These are phyloP conservation scores for Python bivittatus DNA, from an alignment of 2,113 vertebrate species.

Conservation along the genomic window DNA sequence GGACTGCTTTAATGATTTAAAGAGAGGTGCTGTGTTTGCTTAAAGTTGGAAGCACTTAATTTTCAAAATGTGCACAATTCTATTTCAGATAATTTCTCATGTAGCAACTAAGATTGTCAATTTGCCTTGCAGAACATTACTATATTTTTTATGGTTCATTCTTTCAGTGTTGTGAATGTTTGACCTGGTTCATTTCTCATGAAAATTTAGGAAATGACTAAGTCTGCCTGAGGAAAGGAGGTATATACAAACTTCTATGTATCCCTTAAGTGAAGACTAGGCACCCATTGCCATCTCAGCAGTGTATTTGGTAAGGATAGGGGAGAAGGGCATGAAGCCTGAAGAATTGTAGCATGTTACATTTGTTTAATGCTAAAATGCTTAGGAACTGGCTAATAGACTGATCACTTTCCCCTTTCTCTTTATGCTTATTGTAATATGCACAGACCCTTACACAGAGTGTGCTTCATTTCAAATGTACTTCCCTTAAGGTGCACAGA, in stretches of 20 bases:
- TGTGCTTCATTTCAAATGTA: neutral
- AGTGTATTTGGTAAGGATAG: neutral
- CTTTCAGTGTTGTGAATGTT: neutral
- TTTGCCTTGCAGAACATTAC: neutral
- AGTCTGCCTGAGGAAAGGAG: neutral
- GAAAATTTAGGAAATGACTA: neutral
- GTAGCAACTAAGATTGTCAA: neutral
- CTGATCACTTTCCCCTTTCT: neutral
- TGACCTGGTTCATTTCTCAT: neutral
- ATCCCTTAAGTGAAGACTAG: neutral
- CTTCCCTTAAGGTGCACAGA: neutral
- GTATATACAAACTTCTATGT: neutral
- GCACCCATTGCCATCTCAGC: slow-evolving; percentile 12
- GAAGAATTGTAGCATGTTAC: neutral
- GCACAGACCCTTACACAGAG: neutral
- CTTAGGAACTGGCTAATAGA: neutral
- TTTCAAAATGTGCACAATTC: neutral
- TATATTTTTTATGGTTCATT: neutral
- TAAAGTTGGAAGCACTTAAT: neutral
- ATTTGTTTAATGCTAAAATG: neutral
- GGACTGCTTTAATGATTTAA: neutral
- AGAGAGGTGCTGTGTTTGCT: neutral
- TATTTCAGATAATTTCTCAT: neutral
- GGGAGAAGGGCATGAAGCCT: neutral
- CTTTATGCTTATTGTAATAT: neutral